These are phyloP conservation scores for Holothuria scabra DNA, from an alignment of 53 echinoderm and acorn worm genomes.

Conservation along the genomic window DNA sequence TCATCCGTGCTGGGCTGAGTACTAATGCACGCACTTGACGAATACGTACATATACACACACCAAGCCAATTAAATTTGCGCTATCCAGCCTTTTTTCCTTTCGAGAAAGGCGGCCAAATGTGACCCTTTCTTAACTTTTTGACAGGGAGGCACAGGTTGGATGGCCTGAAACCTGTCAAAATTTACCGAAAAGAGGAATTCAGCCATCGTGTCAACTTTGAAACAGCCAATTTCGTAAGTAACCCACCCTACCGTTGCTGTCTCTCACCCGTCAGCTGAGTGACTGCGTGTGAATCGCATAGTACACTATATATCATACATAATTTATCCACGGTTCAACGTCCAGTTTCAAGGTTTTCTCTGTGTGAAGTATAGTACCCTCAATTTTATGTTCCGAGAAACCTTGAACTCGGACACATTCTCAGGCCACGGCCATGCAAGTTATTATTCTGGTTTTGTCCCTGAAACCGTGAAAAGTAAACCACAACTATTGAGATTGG, in stretches of 20 bases:
- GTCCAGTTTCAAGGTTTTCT: conserved; percentile 40
- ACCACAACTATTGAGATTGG: conserved; percentile 29
- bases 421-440: conserved; percentile 32
- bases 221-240: conserved; percentile 39
- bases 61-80: conserved; percentile 14
- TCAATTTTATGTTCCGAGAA: conserved; percentile 27
- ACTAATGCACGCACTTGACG: background rate
- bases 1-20: conserved; percentile 16
- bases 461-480: conserved; percentile 39
- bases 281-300: conserved; percentile 4
- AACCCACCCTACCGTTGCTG: conserved; percentile 29
- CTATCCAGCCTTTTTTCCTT: conserved; percentile 21
- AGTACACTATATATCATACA: background rate
- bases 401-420: conserved; percentile 45
- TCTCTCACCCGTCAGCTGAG: conserved; percentile 43
- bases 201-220: conserved; percentile 9
- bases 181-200: conserved; percentile 6
- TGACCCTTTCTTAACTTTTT: background rate
- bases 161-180: conserved; percentile 15
- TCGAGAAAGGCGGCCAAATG: background rate
- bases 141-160: conserved; percentile 24
- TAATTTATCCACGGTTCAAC: conserved; percentile 23
- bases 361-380: conserved; percentile 26
- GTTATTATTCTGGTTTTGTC: conserved; percentile 35
- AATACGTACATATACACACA: conserved; percentile 17